Base-by-base conservation (phyloP, 1,140 invertebrate genomes). In the Campoletis sonorensis region DNA sequence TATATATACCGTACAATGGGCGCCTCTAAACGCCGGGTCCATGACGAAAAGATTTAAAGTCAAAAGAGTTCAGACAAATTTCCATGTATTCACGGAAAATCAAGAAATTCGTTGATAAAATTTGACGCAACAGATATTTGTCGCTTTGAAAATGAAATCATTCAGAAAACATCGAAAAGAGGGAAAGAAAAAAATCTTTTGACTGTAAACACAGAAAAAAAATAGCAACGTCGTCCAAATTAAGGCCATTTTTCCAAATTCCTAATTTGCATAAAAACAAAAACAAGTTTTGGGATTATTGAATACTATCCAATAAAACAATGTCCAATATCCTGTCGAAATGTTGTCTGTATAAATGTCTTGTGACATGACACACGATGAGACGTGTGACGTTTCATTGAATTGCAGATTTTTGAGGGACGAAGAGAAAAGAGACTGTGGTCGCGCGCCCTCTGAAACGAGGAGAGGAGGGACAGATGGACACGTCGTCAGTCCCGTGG, bases 341-440 rank as follows among this genome's bases (percentile, higher is more conserved):
- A 40, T 45, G 21, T 54, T 37, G 68, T 54, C 3, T 10, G 61
- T 64, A 27, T 64, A 64, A 23, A 54, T 54, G 21, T 27, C 23
- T 23, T 64, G 61, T 64, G 61, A 64, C 61, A 64, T 72, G 72
- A 72, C 45, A 80, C 45, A 80, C 45, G 49, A 61, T 61, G 51
- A 37, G 27, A 76, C 82, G 84, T 81, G 61, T 23, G 61, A 64
- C 61, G 61, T 23, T 82, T 83, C 87, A 89, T 91, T 90, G 89
- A 91, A 91, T 90, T 91, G 88, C 88, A 91, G 86, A 91, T 91
- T 86, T 72, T 61, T 16, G 27, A 16, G 71, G 40, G 61, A 26
- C 21, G 23, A 64, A 64, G 21, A 64, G 61, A 23, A 58, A 23
- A 27, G 61, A 64, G 61, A 10, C 23, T 23, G 23, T 27, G 21